Evolutionary conservation across 2,113 vertebrate species (phyloP), one percentile per base, ranked within the genome.

Genomic region (Gymnogyps californianus): DNA sequence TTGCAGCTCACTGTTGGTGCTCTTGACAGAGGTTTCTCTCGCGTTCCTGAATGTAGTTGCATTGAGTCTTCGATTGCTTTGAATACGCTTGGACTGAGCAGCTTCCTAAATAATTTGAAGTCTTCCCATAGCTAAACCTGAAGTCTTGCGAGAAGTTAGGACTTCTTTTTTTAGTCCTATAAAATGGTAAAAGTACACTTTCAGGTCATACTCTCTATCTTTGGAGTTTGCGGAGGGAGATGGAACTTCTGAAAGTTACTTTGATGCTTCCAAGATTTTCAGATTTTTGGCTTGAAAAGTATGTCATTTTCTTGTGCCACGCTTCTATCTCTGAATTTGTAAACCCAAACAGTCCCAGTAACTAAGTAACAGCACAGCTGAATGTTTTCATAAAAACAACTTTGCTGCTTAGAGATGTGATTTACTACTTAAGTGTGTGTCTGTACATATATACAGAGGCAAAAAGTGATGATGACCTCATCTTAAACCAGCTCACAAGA

Each of bases 351-450:
- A 97, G 44, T 57, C 64, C 74, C 52, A 57, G 87, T 95, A 83
- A 94, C 97, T 83, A 97, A 96, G 93, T 74, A 95, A 96, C 89
- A 83, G 76, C 74, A 81, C 77, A 87, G 85, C 75, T 90, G 81
- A 95, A 83, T 97, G 93, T 97, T 96, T 97, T 96, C 84, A 89
- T 82, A 71, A 91, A 96, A 96, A 93, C 88, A 96, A 44, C 31
- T 59, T 88, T 64, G 86, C 79, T 96, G 93, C 94, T 94, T 97
- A 58, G 94, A 95, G 90, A 95, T 94, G 72, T 95, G 97, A 94
- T 94, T 96, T 96, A 97, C 92, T 85, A 29, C 69, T 90, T 52
- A 26, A 91, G 47, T 87, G 85, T 81, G 52, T 58, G 62, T 92
- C 71, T 81, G 51, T 81, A 69, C 69, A 29, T 92, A 89, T 16